Evolutionary conservation across 1,140 invertebrate species (phyloP).

Genomic region (Trichonephila clavipes): DNA sequence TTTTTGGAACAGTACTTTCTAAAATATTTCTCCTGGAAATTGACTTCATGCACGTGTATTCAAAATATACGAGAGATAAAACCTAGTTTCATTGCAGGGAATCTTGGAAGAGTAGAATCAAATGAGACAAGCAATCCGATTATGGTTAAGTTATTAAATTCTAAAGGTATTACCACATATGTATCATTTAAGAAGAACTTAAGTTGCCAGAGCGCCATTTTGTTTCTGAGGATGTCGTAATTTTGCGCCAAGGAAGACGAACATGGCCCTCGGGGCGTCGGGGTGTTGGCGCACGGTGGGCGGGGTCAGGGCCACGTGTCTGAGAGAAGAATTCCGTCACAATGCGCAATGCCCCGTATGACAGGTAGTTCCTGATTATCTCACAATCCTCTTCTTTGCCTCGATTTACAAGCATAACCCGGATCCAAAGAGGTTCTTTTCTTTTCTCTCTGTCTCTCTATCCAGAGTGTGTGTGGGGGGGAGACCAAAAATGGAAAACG

Average conservation of each 20-base stretch:
- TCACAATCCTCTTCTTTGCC: constrained; percentile 13
- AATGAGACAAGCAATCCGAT: too few species aligned
- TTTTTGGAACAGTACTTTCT: too few species aligned
- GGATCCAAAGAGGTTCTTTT: constrained; percentile 69
- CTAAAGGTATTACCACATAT: too few species aligned
- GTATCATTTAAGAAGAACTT: too few species aligned
- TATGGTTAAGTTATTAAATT: too few species aligned
- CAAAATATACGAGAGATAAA: too few species aligned
- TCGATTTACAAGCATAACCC: constrained; percentile 57
- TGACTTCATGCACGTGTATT: too few species aligned
- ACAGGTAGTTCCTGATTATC: constrained; percentile 76
- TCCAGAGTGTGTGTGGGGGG: background rate
- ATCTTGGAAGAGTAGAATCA: too few species aligned
- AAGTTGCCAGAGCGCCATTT: too few species aligned
- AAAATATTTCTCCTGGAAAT: too few species aligned
- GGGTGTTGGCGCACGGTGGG: constrained; percentile 43
- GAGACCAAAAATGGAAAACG: constrained; percentile 14
- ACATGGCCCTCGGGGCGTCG: background rate
- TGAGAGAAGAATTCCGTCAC: constrained; percentile 71
- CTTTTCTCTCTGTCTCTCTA: constrained; percentile 16
- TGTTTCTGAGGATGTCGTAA: background rate
- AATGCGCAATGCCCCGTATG: constrained; percentile 71
- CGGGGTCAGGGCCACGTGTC: constrained; percentile 68
- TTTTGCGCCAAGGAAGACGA: background rate
- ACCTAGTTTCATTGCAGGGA: too few species aligned